These are phyloP conservation scores for Palloptera scutellata DNA, from an alignment of 2,888 invertebrate species.

Conservation along the genomic window DNA sequence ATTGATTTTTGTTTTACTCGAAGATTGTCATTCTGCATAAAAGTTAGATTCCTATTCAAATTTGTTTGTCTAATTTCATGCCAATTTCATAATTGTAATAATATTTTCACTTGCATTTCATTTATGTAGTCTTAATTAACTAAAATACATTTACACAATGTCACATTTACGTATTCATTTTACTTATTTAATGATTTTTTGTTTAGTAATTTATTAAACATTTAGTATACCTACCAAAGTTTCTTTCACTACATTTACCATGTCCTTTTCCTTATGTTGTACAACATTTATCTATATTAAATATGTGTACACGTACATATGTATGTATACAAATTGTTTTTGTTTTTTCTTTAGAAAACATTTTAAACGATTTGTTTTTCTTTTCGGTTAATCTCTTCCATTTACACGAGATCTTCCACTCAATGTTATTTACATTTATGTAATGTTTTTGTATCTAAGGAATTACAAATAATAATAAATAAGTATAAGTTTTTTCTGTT, in stretches of 20 bases:
- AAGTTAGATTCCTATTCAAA: conserved; percentile 4
- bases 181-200: conserved; percentile 19
- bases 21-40: conserved; percentile 35
- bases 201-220: conserved; percentile 1
- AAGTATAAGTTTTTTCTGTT: conserved; percentile 11
- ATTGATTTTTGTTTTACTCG: conserved; percentile 21
- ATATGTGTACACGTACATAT: conserved; percentile 2
- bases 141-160: too few relatives aligned
- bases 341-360: conserved; percentile 49
- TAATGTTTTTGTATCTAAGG: too few relatives aligned
- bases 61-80: conserved; percentile 19
- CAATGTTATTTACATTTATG: too few relatives aligned
- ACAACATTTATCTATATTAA: too few relatives aligned
- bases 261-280: too few relatives aligned
- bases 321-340: conserved; percentile 24
- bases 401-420: conserved; percentile 31
- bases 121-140: conserved; percentile 7
- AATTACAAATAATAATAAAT: too few relatives aligned
- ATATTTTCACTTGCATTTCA: conserved; percentile 18
- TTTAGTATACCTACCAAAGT: too few relatives aligned
- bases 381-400: conserved; percentile 28
- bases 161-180: conserved; percentile 10
- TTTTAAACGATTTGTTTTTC: conserved; percentile 20
- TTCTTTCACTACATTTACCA: too few relatives aligned
- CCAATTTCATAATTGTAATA: conserved; percentile 28